Conservation (phyloP, 2,888 invertebrate species). For the Cataglyphis rosenhaueri region DNA sequence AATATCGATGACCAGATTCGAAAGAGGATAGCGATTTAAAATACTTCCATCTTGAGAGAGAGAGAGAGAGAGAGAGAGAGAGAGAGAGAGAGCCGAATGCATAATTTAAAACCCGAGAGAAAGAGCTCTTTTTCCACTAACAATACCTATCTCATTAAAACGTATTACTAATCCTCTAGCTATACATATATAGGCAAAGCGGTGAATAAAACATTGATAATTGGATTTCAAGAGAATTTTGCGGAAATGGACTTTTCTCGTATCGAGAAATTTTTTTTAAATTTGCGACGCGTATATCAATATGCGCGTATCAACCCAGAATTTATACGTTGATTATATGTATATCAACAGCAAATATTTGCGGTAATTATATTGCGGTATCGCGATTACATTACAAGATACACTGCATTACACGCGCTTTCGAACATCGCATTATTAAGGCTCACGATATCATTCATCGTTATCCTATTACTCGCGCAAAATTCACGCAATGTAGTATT, state of each 20-base stretch:
- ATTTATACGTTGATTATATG: neutral
- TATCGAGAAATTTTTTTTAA: neutral
- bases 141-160: conserved; percentile 41
- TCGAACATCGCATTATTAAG: conserved; percentile 12
- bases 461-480: neutral
- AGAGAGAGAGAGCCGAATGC: neutral
- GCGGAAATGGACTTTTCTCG: conserved; percentile 11
- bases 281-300: neutral
- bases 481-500: neutral
- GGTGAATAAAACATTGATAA: conserved; percentile 35
- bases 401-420: neutral
- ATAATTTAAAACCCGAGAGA: conserved; percentile 21
- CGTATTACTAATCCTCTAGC: conserved; percentile 4
- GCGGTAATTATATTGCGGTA: neutral
- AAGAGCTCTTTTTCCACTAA: conserved; percentile 23
- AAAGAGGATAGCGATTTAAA: neutral
- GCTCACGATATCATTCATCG: neutral
- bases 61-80: no score
- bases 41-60: conserved; percentile 7
- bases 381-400: neutral
- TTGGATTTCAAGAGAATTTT: conserved; percentile 33
- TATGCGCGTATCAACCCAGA: neutral
- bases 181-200: neutral
- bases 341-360: neutral
- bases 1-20: conserved; percentile 24